Percentiles rank a stretch among this genome's conserved stretches.
Evolutionary conservation across 2,113 vertebrate species (phyloP).

Genomic region (Bos javanicus): DNA sequence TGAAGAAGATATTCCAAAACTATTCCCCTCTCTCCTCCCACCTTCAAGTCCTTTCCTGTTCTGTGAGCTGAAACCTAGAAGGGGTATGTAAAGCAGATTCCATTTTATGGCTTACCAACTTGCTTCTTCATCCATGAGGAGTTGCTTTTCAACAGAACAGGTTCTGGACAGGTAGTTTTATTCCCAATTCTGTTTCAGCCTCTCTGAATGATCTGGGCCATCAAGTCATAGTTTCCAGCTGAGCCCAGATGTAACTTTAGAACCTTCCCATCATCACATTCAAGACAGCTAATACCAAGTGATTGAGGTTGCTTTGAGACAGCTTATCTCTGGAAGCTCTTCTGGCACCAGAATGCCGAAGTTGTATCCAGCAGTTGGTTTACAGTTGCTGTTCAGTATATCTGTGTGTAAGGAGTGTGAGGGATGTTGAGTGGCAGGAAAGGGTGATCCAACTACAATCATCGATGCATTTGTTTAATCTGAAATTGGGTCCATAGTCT

Average conservation of each 20-base stretch:
- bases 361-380: not conserved
- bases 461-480: not conserved
- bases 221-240: not conserved
- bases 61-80: not conserved
- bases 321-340: not conserved
- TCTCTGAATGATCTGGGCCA: not conserved
- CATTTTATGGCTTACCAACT: not conserved
- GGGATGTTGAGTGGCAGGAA: not conserved
- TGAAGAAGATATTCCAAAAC: not conserved
- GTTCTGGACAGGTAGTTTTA: not conserved
- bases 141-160: not conserved
- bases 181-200: not conserved
- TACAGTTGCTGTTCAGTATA: not conserved
- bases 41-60: not conserved
- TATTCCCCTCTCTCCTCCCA: not conserved
- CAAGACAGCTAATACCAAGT: not conserved
- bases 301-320: not conserved
- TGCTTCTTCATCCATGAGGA: not conserved
- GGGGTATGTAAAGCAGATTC: not conserved
- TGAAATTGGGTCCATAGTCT: not conserved
- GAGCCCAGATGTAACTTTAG: not conserved
- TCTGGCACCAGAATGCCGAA: not conserved
- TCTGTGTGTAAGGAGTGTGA: not conserved
- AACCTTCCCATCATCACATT: not conserved
- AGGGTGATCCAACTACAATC: not conserved